These are phyloP conservation scores for Hesperophylax magnus DNA, from an alignment of 1,140 invertebrate species.

Conservation along the genomic window DNA sequence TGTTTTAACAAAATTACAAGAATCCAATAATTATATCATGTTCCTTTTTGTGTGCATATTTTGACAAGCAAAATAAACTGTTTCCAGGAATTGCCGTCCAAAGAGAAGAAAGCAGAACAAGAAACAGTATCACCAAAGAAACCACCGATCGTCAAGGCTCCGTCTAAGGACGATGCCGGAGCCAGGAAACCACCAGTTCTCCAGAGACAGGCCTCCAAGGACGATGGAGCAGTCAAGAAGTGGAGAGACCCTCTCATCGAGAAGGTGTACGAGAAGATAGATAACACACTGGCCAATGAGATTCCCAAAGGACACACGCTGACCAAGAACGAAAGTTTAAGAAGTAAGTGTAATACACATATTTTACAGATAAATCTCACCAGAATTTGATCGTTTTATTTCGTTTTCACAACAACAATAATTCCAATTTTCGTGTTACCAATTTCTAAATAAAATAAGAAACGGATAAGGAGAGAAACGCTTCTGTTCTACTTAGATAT, in stretches of 20 bases:
- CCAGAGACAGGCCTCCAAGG: constrained; percentile 67
- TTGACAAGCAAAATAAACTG: too few species aligned
- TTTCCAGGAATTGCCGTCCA: constrained; percentile 26
- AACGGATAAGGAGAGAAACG: too few species aligned
- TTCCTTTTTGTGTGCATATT: too few species aligned
- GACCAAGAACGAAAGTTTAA: constrained; percentile 69
- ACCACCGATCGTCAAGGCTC: constrained; percentile 55
- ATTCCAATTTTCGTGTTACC: too few species aligned
- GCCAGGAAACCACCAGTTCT: constrained; percentile 66
- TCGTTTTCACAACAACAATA: too few species aligned
- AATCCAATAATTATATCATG: too few species aligned
- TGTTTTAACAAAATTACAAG: too few species aligned
- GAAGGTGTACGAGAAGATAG: constrained; percentile 68
- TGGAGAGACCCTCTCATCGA: constrained; percentile 69
- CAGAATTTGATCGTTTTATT: too few species aligned
- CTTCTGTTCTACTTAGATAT: too few species aligned
- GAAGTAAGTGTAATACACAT: constrained; percentile 53
- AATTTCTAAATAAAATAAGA: too few species aligned
- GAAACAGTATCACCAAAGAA: constrained; percentile 48
- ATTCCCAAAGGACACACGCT: constrained; percentile 68
- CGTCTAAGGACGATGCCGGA: constrained; percentile 60
- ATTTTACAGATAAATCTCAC: too few species aligned
- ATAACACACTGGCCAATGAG: constrained; percentile 68
- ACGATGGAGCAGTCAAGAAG: constrained; percentile 66
- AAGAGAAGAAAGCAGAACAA: constrained; percentile 47